A percentile compares a stretch with the other conserved stretches of the same genome.
Conservation (phyloP, 2,888 invertebrate species). For the Oligia strigilis region DNA sequence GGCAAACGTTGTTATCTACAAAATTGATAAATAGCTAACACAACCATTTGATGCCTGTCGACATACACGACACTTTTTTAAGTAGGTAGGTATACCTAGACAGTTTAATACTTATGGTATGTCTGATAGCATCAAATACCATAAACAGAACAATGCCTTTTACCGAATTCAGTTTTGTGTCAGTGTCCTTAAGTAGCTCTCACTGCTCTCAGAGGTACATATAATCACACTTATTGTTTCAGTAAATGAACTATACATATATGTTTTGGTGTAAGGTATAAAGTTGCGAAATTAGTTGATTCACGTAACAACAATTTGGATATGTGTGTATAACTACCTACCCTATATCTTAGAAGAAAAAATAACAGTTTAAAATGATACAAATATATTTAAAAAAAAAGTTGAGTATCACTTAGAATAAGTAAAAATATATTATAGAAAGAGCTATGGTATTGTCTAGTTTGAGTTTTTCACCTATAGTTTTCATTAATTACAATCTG, state of each 20-base stretch:
- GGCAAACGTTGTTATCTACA: not conserved
- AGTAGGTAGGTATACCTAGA: not conserved
- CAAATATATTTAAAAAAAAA: constrained; percentile 22
- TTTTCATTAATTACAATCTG: constrained; percentile 71
- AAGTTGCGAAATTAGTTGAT: not conserved
- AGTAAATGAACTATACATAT: not conserved
- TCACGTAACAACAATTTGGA: not conserved
- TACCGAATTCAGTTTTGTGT: constrained; percentile 62
- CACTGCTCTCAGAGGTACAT: not conserved
- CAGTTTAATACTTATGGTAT: constrained; percentile 1
- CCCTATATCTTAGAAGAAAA: not conserved
- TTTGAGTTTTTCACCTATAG: constrained; percentile 14
- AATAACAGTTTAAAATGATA: constrained; percentile 1
- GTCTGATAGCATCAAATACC: constrained; percentile 75
- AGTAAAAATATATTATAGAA: not conserved
- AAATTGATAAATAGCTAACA: not conserved
- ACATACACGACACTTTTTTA: not conserved
- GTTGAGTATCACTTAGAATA: constrained; percentile 29
- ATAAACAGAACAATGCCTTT: constrained; percentile 80
- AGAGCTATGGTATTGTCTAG: not conserved
- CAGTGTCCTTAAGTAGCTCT: not conserved
- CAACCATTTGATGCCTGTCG: not conserved
- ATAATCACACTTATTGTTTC: not conserved
- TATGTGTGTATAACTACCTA: not conserved
- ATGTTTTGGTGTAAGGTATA: not conserved